These are phyloP conservation scores for Trypoxylon attenuatum DNA, from an alignment of 2,888 invertebrate species.

Conservation along the genomic window DNA sequence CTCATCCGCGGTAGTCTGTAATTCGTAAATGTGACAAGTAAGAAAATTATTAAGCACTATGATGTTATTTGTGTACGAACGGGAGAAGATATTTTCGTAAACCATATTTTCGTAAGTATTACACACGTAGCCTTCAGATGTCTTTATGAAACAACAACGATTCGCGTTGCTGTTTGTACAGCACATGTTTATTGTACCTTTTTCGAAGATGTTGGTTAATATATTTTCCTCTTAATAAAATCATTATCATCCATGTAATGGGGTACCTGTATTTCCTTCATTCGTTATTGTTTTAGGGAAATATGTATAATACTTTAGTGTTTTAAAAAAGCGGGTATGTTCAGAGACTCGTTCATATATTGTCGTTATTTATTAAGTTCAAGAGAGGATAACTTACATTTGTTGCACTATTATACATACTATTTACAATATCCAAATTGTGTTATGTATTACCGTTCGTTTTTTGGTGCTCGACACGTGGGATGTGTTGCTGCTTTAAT, in stretches of 20 bases:
- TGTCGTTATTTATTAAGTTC: slow-evolving; percentile 71
- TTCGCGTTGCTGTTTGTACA: slow-evolving; percentile 40
- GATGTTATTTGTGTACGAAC: slow-evolving; percentile 6
- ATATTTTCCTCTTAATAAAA: slow-evolving; percentile 38
- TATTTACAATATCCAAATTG: slow-evolving; percentile 64
- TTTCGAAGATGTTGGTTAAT: slow-evolving; percentile 22
- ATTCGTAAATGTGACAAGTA: neutral
- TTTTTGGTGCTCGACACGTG: slow-evolving; percentile 2
- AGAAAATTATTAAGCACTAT: slow-evolving; percentile 17
- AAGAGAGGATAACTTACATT: slow-evolving; percentile 69
- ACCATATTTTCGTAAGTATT: slow-evolving; percentile 27
- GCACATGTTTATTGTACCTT: slow-evolving; percentile 27
- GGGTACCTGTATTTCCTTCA: no score
- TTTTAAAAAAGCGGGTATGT: no score
- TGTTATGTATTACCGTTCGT: slow-evolving; percentile 14
- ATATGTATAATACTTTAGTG: no score
- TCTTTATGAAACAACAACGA: slow-evolving; percentile 30
- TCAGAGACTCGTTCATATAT: slow-evolving; percentile 65
- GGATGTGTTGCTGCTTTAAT: slow-evolving; percentile 22
- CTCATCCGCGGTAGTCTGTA: neutral
- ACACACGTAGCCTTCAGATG: slow-evolving; percentile 28
- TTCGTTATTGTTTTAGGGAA: no score
- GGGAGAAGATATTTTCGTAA: slow-evolving; percentile 30
- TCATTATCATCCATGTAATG: slow-evolving; percentile 22
- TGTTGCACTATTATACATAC: slow-evolving; percentile 67